These are phyloP conservation scores for Ommatoiulus sabulosus DNA, from an alignment of 2,888 invertebrate species.

Conservation along the genomic window DNA sequence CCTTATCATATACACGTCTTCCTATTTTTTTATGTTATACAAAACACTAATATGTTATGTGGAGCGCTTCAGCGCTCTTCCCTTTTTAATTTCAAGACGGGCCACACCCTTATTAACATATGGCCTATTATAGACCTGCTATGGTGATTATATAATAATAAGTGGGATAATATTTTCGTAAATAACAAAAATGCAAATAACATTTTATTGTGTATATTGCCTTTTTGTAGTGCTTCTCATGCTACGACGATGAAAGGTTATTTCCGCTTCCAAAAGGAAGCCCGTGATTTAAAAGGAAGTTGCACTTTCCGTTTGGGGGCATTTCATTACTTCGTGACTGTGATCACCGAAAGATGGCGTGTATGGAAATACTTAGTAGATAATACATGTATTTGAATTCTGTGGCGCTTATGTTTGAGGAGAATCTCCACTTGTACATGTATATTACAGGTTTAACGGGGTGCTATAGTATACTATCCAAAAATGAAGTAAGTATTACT, in stretches of 20 bases:
- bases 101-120: constrained; percentile 19
- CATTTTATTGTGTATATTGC: neutral
- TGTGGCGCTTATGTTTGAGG: neutral
- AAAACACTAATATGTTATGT: neutral
- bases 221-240: neutral
- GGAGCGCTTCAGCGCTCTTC: constrained; percentile 3
- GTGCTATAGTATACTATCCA: no score
- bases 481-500: no score
- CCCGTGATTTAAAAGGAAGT: neutral
- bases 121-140: neutral
- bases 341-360: neutral
- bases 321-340: neutral
- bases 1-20: neutral
- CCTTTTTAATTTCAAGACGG: constrained; percentile 1
- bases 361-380: neutral
- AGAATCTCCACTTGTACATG: no score
- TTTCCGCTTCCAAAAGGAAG: constrained; percentile 10
- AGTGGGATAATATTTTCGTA: neutral
- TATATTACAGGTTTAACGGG: no score
- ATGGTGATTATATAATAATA: neutral
- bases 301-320: neutral
- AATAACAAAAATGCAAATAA: neutral
- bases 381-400: neutral
- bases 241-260: neutral
- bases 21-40: neutral